Conservation (phyloP, 1,140 invertebrate genomes). For the Mizuhopecten yessoensis region DNA sequence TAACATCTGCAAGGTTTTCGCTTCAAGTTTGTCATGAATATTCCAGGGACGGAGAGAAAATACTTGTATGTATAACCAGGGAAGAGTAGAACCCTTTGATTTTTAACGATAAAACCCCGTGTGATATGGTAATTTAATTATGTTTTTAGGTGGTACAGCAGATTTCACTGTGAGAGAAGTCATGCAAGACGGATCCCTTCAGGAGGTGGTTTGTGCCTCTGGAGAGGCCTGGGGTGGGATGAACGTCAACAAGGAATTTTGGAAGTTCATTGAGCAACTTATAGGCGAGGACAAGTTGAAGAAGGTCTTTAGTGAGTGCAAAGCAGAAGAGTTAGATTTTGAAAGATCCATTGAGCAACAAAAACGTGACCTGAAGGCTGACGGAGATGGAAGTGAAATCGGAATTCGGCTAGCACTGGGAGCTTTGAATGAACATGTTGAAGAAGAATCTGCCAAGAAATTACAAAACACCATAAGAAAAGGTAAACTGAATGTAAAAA, state of each 20-base stretch:
- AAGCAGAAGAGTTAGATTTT: constrained; percentile 69
- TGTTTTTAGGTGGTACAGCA: constrained; percentile 73
- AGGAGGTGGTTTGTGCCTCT: constrained; percentile 75
- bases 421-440: constrained; percentile 58
- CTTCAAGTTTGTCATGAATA: too few species aligned
- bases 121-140: too few species aligned
- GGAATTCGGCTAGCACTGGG: constrained; percentile 41
- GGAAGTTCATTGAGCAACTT: constrained; percentile 71
- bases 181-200: constrained; percentile 70
- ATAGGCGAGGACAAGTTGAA: constrained; percentile 73
- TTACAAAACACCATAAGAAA: constrained; percentile 55
- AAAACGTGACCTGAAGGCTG: constrained; percentile 49
- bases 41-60: too few species aligned
- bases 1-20: too few species aligned
- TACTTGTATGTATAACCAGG: too few species aligned
- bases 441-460: constrained; percentile 14
- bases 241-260: constrained; percentile 75
- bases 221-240: constrained; percentile 76
- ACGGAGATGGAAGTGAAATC: background rate
- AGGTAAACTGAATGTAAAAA: constrained; percentile 48
- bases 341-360: constrained; percentile 59
- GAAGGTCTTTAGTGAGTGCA: constrained; percentile 67
- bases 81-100: too few species aligned
- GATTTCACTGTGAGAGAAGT: constrained; percentile 77
- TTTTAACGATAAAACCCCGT: too few species aligned